Conservation (phyloP, 2,888 invertebrate genomes). For the Perizoma affinitatum region DNA sequence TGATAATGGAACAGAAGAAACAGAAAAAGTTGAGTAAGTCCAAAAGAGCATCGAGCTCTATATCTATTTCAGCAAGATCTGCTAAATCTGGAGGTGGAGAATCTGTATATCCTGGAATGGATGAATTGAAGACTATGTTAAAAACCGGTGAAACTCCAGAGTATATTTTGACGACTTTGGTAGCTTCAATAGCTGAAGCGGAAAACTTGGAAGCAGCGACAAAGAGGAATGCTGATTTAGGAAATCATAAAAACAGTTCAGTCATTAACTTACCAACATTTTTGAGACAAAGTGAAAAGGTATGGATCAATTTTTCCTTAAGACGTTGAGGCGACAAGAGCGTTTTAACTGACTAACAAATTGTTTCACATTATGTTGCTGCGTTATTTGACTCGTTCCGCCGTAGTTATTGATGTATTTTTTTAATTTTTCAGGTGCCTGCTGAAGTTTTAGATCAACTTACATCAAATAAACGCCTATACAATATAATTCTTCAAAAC, state of each 20-base stretch:
- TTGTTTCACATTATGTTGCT: too few relatives aligned
- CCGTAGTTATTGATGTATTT: too few relatives aligned
- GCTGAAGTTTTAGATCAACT: constrained; percentile 88
- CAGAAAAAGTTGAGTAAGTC: constrained; percentile 78
- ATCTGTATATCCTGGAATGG: constrained; percentile 85
- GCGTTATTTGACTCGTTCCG: too few relatives aligned
- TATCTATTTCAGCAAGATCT: constrained; percentile 80
- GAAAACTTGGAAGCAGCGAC: constrained; percentile 75
- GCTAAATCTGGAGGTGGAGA: constrained; percentile 80
- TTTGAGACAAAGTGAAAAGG: constrained; percentile 89
- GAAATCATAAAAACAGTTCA: constrained; percentile 83
- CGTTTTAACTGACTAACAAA: too few relatives aligned
- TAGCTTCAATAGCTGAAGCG: constrained; percentile 83
- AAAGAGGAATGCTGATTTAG: constrained; percentile 75
- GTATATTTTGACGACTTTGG: constrained; percentile 85
- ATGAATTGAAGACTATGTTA: constrained; percentile 87
- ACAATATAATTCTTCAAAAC: constrained; percentile 88
- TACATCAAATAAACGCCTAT: constrained; percentile 85
- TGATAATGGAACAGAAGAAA: constrained; percentile 86
- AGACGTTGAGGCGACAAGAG: background rate
- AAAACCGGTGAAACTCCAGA: constrained; percentile 89
- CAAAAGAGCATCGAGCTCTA: constrained; percentile 78
- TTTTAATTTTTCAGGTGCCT: constrained; percentile 82
- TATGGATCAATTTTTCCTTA: constrained; percentile 41
- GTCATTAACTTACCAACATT: constrained; percentile 92